phyloP scores from a whole-genome alignment of 2,888 invertebrate species.

The Aphodius granarius region DNA sequence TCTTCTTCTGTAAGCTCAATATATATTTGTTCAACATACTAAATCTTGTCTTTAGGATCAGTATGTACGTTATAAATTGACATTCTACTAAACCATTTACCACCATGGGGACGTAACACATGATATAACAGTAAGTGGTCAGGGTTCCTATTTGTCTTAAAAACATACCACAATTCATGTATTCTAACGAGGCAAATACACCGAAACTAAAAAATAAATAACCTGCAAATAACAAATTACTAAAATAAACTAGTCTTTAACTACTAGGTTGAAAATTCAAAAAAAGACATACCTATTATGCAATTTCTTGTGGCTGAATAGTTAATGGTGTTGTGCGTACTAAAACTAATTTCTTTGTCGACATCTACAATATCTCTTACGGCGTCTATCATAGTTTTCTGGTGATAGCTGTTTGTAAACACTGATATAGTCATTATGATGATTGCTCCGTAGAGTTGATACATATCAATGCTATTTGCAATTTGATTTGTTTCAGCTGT shows the following conservation, averaged over 20 bases:
- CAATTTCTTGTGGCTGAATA: slow-evolving; percentile 23
- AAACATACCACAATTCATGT: slow-evolving; percentile 32
- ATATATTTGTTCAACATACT: slow-evolving; percentile 26
- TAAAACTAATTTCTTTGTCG: slow-evolving; percentile 15
- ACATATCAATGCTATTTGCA: slow-evolving; percentile 28
- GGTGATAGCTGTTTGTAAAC: slow-evolving; percentile 22
- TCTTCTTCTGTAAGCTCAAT: not conserved
- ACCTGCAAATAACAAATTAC: slow-evolving; percentile 6
- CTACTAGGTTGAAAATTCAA: too few relatives aligned
- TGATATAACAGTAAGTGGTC: slow-evolving; percentile 27
- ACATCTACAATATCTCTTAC: slow-evolving; percentile 20
- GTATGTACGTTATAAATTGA: slow-evolving; percentile 27
- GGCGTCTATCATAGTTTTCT: slow-evolving; percentile 23
- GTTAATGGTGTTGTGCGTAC: slow-evolving; percentile 15
- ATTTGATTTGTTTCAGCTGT: slow-evolving; percentile 22
- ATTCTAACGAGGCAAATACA: slow-evolving; percentile 27
- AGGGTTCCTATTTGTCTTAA: slow-evolving; percentile 26
- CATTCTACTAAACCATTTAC: slow-evolving; percentile 27
- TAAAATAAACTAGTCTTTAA: too few relatives aligned
- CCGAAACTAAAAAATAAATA: slow-evolving; percentile 1
- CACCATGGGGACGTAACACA: slow-evolving; percentile 31
- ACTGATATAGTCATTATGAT: slow-evolving; percentile 23
- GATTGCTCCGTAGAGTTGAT: slow-evolving; percentile 29
- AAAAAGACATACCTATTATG: slow-evolving; percentile 22
- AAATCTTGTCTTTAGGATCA: slow-evolving; percentile 27